A percentile compares a stretch with the other conserved stretches of the same genome.
These are phyloP conservation scores for Labeo rohita DNA, from an alignment of 2,113 vertebrate genomes.

Conservation along the genomic window DNA sequence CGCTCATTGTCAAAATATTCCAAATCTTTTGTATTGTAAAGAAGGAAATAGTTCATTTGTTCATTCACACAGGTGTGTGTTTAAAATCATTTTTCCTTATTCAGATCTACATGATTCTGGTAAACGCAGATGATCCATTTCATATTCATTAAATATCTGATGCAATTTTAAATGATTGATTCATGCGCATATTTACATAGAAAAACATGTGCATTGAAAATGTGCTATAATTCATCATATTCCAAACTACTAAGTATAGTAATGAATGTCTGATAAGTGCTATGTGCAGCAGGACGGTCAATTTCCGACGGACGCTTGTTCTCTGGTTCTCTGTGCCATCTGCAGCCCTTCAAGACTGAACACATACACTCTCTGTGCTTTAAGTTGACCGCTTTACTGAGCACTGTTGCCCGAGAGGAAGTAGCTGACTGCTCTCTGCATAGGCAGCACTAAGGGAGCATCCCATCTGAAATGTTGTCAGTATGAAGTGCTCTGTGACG, in stretches of 20 bases:
- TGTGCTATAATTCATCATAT: not conserved
- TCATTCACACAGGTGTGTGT: not conserved
- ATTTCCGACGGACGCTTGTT: not conserved
- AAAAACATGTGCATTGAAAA: not conserved
- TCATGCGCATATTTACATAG: not conserved
- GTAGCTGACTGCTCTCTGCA: not conserved
- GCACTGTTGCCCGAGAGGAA: not conserved
- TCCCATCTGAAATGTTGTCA: too few species aligned
- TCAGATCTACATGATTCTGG: not conserved
- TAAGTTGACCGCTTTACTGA: not conserved
- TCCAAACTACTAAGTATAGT: not conserved
- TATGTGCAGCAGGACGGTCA: not conserved
- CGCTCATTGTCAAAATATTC: not conserved
- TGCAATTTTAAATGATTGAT: not conserved
- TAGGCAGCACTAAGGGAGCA: too few species aligned
- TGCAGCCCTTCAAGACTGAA: not conserved
- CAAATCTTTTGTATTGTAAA: not conserved
- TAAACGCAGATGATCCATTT: not conserved
- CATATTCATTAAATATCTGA: conserved; percentile 1
- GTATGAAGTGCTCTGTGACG: too few species aligned
- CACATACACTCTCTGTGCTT: not conserved
- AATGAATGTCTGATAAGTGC: not conserved
- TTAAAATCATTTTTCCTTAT: not conserved
- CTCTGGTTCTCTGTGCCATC: not conserved
- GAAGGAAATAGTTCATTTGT: not conserved